Evolutionary conservation across 2,113 vertebrate genomes (phyloP).

Genomic region (Mustela nigripes): DNA sequence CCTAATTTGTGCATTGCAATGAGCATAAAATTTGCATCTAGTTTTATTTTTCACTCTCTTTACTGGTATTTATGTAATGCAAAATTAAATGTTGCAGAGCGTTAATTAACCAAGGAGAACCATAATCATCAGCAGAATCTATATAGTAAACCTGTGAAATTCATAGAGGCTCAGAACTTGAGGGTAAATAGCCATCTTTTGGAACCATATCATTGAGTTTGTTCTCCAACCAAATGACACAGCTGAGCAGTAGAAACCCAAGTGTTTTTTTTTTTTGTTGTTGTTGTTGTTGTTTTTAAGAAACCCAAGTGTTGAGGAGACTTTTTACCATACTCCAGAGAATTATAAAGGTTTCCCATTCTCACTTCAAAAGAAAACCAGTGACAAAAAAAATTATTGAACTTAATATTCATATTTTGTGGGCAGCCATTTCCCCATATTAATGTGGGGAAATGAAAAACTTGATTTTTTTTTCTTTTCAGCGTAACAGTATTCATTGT

Average conservation of each 20-base stretch:
- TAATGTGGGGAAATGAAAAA: neutral
- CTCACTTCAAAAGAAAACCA: neutral
- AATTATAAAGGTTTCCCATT: neutral
- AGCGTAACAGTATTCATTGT: no score
- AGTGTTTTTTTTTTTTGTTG: neutral
- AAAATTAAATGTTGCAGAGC: constrained; percentile 75
- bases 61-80: constrained; percentile 69
- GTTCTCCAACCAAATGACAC: neutral
- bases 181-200: constrained; percentile 20
- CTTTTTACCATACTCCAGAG: neutral
- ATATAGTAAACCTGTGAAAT: constrained; percentile 61
- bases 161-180: neutral
- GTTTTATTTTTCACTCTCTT: constrained; percentile 68
- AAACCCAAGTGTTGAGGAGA: constrained; percentile 3
- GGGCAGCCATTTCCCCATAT: neutral
- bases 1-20: constrained; percentile 70
- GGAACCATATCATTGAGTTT: neutral
- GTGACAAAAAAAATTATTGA: constrained; percentile 29
- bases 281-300: no score
- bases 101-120: constrained; percentile 77
- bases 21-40: constrained; percentile 79
- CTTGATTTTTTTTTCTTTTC: neutral
- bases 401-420: constrained; percentile 52
- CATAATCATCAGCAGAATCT: constrained; percentile 50
- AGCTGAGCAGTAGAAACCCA: neutral